Conservation (phyloP, 2,113 vertebrate genomes). For the Empidonax alnorum region DNA sequence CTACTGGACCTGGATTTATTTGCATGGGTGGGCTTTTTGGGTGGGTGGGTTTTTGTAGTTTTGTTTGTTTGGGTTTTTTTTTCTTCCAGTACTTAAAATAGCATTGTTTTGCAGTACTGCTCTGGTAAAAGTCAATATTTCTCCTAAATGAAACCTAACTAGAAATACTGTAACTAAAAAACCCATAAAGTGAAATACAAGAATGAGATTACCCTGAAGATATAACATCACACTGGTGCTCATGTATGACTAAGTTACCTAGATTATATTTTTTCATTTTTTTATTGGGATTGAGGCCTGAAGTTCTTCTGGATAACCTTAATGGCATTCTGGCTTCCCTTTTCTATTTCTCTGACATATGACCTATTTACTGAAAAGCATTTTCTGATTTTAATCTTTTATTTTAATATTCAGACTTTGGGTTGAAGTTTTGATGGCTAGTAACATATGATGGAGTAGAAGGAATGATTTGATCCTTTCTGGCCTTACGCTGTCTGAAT, state of each 20-base stretch:
- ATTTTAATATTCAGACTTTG: not conserved
- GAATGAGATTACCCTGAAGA: not conserved
- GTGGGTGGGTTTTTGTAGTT: not conserved
- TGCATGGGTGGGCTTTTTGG: not conserved
- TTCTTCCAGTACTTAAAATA: not conserved
- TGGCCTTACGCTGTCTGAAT: not conserved
- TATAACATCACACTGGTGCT: not conserved
- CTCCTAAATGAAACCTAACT: not conserved
- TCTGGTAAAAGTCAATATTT: not conserved
- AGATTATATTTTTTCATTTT: not conserved
- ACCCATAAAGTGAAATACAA: not conserved
- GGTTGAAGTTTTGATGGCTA: not conserved
- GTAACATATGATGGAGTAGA: not conserved
- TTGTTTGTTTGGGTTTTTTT: not conserved
- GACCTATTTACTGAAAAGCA: not conserved
- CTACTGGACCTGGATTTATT: not conserved
- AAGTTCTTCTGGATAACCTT: not conserved
- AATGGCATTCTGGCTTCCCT: not conserved
- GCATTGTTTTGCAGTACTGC: not conserved
- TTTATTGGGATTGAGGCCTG: not conserved
- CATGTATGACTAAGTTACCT: not conserved
- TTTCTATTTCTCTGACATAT: not conserved
- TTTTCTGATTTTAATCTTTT: not conserved
- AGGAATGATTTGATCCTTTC: not conserved
- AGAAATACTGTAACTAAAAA: not conserved